Base-by-base conservation (phyloP, 2,888 invertebrate genomes). In the Callosobruchus maculatus region DNA sequence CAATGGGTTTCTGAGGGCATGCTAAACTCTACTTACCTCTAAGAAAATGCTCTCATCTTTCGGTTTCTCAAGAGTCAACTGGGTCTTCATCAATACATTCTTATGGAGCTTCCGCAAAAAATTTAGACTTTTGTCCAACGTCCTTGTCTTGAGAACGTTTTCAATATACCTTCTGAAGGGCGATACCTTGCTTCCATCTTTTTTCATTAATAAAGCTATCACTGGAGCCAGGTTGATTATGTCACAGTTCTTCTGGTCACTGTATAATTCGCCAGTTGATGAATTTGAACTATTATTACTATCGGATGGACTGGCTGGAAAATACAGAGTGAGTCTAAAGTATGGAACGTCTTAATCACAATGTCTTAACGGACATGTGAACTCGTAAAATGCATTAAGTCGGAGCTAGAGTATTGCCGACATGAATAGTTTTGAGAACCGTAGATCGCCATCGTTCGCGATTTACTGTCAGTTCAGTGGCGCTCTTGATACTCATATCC, bases 141-240 rank as follows among this genome's bases (percentile, higher is more conserved):
- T 96, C 79, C 94, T 93, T 7, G 95, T 95, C 87, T 97, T 97
- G 74, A 97, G 87, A 74, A 95, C 93, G 84, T 95, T 94, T 85
- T 95, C 94, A 80, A 97, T 96, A 83, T 95, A 97, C 80, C 93
- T 92, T 77, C 96, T 92, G 74, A 85, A 87, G 0, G 86, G 86
- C 0, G 86, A 84, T 3, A 82, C 77, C 70, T 81, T 82, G 22
- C 76, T 79, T 3, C 79, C 78, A 21, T 81, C 79, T 26, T 78
- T 80, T 67, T 81, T 81, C 13, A 76, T 81, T 74, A 75, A 76
- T 3, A 81, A 76, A 72, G 89, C 89, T 2, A 86, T 85, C 77
- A 92, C 84, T 0, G 90, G 88, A 18, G 89, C 89, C 69, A 90
- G 86, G 77, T 90, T 88, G 79, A 88, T 90, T 70, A 83, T 79